These are phyloP conservation scores for Centropyge bicolor DNA, from an alignment of 2,797 vertebrate genomes.

Conservation along the genomic window DNA sequence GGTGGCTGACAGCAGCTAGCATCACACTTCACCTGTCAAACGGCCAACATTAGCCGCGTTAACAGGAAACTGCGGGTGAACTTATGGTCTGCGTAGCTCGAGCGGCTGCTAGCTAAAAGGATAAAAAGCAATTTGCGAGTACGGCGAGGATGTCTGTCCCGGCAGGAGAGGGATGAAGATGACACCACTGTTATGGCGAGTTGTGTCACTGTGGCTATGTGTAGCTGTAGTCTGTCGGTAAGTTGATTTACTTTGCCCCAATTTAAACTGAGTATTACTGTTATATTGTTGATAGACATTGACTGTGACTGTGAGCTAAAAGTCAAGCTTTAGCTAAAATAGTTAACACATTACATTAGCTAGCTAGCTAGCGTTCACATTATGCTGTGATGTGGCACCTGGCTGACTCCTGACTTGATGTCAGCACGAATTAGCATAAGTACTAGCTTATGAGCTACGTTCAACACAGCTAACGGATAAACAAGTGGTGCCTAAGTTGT, in stretches of 20 bases:
- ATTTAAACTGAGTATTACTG: not conserved
- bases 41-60: not conserved
- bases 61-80: not conserved
- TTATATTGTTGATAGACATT: no score
- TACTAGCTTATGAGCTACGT: not conserved
- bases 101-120: not conserved
- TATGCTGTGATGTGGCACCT: slow-evolving; percentile 78
- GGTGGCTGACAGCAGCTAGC: slow-evolving; percentile 48
- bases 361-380: slow-evolving; percentile 23
- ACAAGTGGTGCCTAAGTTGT: not conserved
- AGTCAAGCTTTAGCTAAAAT: no score
- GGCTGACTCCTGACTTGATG: slow-evolving; percentile 64
- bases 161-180: slow-evolving; percentile 81
- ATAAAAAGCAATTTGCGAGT: slow-evolving; percentile 19
- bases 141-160: slow-evolving; percentile 76
- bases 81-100: not conserved
- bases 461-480: not conserved
- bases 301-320: no score
- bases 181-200: slow-evolving; percentile 71
- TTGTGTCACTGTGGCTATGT: slow-evolving; percentile 75
- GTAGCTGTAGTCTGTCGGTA: slow-evolving; percentile 71
- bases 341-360: not conserved
- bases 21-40: slow-evolving; percentile 34
- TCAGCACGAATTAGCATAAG: slow-evolving; percentile 19
- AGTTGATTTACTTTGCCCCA: slow-evolving; percentile 38